These are phyloP conservation scores for Myocastor coypus DNA, from an alignment of 2,113 vertebrate species.

Conservation along the genomic window DNA sequence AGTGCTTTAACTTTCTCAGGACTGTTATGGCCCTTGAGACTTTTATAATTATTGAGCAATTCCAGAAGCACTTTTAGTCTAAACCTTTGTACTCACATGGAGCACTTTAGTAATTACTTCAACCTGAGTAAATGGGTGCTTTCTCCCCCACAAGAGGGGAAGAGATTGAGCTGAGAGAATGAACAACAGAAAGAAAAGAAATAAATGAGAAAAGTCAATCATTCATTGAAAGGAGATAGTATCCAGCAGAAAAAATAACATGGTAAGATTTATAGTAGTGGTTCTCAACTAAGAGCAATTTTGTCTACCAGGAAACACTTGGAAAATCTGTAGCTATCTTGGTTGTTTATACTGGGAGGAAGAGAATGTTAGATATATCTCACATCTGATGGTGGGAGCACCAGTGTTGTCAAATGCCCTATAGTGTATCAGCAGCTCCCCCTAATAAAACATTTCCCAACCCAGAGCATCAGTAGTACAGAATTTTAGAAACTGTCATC, in stretches of 20 bases:
- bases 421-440: not conserved
- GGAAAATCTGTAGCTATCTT: not conserved
- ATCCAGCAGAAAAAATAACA: not conserved
- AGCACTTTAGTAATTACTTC: conserved; percentile 36
- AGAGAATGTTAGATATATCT: not conserved
- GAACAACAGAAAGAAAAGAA: conserved; percentile 26
- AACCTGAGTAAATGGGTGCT: conserved; percentile 4
- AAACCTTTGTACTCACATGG: not conserved
- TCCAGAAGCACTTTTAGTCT: conserved; percentile 20
- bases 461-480: not conserved
- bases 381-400: not conserved
- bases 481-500: not conserved
- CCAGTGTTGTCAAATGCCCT: too few species aligned
- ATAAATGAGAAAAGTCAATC: not conserved
- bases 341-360: not conserved
- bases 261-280: not conserved
- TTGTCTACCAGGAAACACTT: not conserved
- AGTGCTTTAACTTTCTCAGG: conserved; percentile 34
- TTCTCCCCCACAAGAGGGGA: not conserved
- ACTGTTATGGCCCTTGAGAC: not conserved
- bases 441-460: not conserved
- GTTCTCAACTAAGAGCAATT: not conserved
- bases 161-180: not conserved
- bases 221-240: not conserved
- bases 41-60: not conserved